Base-by-base conservation (phyloP, 2,113 vertebrate genomes). In the Fukomys damarensis region DNA sequence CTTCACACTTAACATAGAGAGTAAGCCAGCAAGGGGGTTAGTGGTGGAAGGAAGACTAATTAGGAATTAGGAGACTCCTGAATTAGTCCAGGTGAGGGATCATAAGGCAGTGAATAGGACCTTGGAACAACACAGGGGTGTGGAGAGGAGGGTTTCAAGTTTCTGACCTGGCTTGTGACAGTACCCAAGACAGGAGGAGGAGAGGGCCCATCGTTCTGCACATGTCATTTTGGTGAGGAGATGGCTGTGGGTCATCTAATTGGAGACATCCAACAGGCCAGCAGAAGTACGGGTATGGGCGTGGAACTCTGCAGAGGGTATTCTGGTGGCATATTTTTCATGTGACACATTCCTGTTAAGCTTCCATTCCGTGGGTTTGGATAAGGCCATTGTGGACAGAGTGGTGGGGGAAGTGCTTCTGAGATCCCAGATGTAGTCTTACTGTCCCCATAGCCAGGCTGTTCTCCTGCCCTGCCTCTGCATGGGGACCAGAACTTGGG, bases 341-440 rank as follows among this genome's bases (percentile, higher is more conserved):
- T 56, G 77, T 87, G 94, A 95, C 94, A 97, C 89, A 94, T 81
- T 86, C 68, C 58, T 84, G 83, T 65, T 43, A 65, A 89, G 91
- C 82, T 38, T 93, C 86, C 91, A 61, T 96, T 94, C 76, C 52
- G 72, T 10, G 46, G 91, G 89, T 89, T 79, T 94, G 95, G 93
- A 94, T 83, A 49, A 59, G 79, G 89, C 82, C 54, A 9, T 82
- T 12, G 32, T 86, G 79, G 82, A 80, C 43, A 49, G 87, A 86
- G 46, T 7, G 59, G 63, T 79, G 43, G 91, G 86, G 88, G 89
- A 83, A 17, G 88, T 38, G 59, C 54, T 20, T 94, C 89, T 83
- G 86, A 66, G 30, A 58, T 76, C 58, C 61, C 86, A 86, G 88
- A 70, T 82, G 54, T 54, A 41, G 89, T 74, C 86, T 84, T n/a